Conservation (phyloP, 2,797 vertebrate genomes). For the Epinephelus malabaricus region DNA sequence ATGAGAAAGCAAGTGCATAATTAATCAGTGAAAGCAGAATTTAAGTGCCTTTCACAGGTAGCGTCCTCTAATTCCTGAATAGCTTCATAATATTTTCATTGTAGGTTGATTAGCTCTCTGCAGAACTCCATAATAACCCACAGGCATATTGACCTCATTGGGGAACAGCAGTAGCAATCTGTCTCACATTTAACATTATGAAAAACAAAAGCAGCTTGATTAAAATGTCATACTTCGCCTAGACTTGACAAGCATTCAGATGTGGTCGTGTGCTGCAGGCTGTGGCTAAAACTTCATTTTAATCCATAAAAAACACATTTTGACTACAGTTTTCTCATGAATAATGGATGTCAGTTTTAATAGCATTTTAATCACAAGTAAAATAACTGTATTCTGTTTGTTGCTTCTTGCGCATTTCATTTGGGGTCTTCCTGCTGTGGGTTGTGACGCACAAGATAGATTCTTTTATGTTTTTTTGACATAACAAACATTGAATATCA, state of each 20-base stretch:
- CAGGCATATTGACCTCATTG: slow-evolving; percentile 9
- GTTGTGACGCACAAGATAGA: neutral
- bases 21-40: neutral
- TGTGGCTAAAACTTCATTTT: neutral
- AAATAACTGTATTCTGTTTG: neutral
- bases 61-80: slow-evolving; percentile 3
- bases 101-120: slow-evolving; percentile 33
- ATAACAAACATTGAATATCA: slow-evolving; percentile 23
- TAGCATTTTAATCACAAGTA: too few species aligned
- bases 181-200: slow-evolving; percentile 5
- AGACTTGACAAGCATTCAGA: neutral
- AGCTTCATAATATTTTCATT: slow-evolving; percentile 32
- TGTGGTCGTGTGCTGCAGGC: slow-evolving; percentile 16
- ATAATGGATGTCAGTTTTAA: neutral
- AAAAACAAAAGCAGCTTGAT: slow-evolving; percentile 16
- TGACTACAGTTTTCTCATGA: neutral
- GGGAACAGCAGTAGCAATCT: neutral
- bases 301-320: neutral
- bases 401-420: neutral
- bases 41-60: slow-evolving; percentile 2
- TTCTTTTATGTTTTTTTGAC: slow-evolving; percentile 6
- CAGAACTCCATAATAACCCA: slow-evolving; percentile 1
- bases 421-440: neutral
- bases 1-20: neutral
- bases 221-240: slow-evolving; percentile 17